Conservation (phyloP, 1,140 invertebrate genomes). For the Drosophila parabipectinata region DNA sequence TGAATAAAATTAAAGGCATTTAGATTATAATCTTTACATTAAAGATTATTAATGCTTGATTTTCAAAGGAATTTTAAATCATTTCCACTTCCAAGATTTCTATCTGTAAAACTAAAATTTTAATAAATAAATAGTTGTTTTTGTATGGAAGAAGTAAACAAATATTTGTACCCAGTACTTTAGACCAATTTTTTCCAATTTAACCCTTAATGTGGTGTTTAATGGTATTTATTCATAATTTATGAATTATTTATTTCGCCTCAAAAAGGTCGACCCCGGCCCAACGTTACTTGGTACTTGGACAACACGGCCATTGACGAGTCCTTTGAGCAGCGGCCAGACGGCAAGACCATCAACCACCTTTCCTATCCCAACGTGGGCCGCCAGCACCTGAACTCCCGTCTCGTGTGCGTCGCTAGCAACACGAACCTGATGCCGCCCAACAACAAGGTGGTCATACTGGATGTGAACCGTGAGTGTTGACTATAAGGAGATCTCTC, state of each 20-base stretch:
- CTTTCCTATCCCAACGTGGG: conserved; percentile 90
- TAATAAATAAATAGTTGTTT: too few species aligned
- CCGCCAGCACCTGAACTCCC: conserved; percentile 90
- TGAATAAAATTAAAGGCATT: background rate
- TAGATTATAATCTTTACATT: background rate
- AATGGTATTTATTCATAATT: background rate
- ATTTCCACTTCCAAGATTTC: background rate
- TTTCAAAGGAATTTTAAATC: background rate
- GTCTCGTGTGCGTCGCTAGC: conserved; percentile 92
- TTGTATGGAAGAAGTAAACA: too few species aligned
- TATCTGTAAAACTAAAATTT: background rate
- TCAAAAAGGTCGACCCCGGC: conserved; percentile 89
- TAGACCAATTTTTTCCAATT: background rate
- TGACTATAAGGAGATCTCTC: background rate
- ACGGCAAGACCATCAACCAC: conserved; percentile 90
- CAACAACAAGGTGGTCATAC: conserved; percentile 89
- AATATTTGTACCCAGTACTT: background rate
- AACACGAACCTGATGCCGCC: conserved; percentile 93
- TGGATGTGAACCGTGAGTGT: conserved; percentile 94
- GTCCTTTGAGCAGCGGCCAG: conserved; percentile 88
- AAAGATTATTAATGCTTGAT: too few species aligned
- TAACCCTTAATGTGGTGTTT: background rate
- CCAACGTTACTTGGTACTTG: conserved; percentile 92
- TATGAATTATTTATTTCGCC: background rate
- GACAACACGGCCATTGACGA: conserved; percentile 93